Evolutionary conservation across 2,888 invertebrate genomes (phyloP).

Genomic region (Stenoptilia bipunctidactyla): DNA sequence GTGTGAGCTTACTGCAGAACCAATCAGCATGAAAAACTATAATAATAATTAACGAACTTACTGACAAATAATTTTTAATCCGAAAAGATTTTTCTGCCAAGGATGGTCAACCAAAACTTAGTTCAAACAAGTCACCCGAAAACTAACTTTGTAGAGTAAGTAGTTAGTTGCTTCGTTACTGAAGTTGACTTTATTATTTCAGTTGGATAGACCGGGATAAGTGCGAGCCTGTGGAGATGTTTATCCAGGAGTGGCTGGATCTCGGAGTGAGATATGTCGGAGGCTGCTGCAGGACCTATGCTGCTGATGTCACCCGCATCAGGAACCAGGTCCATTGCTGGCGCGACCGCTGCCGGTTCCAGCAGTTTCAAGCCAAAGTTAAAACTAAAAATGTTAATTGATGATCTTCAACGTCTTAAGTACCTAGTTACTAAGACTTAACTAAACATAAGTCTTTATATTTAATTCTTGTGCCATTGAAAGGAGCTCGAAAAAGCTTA

Average conservation of each 20-base stretch:
- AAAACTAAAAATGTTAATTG: background rate
- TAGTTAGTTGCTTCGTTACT: too few relatives aligned
- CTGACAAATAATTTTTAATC: too few relatives aligned
- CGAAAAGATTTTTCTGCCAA: too few relatives aligned
- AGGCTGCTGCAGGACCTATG: slow-evolving; percentile 91
- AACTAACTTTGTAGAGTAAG: too few relatives aligned
- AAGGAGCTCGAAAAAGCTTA: too few relatives aligned
- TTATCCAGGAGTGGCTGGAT: slow-evolving; percentile 84
- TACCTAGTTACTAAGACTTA: background rate
- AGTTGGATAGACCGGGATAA: slow-evolving; percentile 81
- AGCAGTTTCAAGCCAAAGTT: slow-evolving; percentile 14
- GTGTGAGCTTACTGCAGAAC: too few relatives aligned
- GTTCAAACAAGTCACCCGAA: too few relatives aligned
- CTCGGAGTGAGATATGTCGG: slow-evolving; percentile 88
- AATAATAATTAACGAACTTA: too few relatives aligned
- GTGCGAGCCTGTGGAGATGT: slow-evolving; percentile 78
- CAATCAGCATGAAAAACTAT: too few relatives aligned
- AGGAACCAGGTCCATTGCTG: slow-evolving; percentile 72
- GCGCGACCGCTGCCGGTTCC: slow-evolving; percentile 53
- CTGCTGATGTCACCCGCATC: slow-evolving; percentile 83
- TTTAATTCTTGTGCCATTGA: too few relatives aligned
- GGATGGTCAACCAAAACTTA: too few relatives aligned
- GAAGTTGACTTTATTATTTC: slow-evolving; percentile 18
- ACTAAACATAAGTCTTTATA: too few relatives aligned
- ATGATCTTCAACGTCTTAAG: background rate